phyloP scores from a whole-genome alignment of 2,888 invertebrate species.

The Leptinotarsa tumamoca region DNA sequence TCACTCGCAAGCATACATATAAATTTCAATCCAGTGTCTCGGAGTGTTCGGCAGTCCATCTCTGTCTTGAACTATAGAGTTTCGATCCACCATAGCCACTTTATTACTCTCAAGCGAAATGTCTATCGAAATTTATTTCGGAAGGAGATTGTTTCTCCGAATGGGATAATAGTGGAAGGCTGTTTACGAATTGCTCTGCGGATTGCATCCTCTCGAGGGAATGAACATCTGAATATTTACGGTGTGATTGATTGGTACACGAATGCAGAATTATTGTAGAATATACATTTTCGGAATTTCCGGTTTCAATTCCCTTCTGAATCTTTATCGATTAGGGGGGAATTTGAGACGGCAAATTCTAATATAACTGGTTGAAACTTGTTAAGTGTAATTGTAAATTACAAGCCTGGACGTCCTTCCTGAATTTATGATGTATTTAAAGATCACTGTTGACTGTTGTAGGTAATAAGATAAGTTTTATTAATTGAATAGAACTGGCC shows the following conservation, averaged over 20 bases:
- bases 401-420: too few relatives aligned
- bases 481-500: too few relatives aligned
- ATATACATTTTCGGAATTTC: not conserved
- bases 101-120: slow-evolving; percentile 20
- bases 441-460: too few relatives aligned
- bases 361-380: too few relatives aligned
- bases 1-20: slow-evolving; percentile 18
- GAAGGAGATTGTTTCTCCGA: slow-evolving; percentile 25
- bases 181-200: slow-evolving; percentile 22
- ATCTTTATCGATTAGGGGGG: too few relatives aligned
- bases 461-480: too few relatives aligned
- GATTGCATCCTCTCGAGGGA: not conserved
- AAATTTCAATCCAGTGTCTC: slow-evolving; percentile 27
- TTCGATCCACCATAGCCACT: slow-evolving; percentile 34
- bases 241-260: not conserved
- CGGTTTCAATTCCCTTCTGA: not conserved
- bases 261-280: slow-evolving; percentile 4
- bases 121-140: slow-evolving; percentile 34
- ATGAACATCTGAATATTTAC: slow-evolving; percentile 1
- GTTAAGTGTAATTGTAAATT: too few relatives aligned
- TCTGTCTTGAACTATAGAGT: slow-evolving; percentile 30
- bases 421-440: too few relatives aligned
- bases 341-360: too few relatives aligned
- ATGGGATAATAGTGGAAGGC: slow-evolving; percentile 6
- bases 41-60: slow-evolving; percentile 30